Conservation (phyloP, 2,113 vertebrate species). For the Micronisus gabar region DNA sequence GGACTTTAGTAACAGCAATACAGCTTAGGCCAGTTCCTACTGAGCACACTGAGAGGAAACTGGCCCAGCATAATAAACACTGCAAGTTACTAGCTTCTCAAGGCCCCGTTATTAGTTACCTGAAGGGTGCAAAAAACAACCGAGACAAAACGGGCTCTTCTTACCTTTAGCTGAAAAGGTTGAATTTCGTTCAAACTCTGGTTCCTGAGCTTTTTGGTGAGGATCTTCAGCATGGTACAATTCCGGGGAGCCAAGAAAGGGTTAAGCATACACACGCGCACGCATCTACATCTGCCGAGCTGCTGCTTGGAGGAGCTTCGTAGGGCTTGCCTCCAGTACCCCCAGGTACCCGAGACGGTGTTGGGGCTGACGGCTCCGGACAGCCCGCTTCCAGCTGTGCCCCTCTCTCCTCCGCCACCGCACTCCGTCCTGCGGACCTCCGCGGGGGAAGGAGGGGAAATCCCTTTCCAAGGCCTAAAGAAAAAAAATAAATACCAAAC, state of each 20-base stretch:
- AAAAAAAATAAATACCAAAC: background rate
- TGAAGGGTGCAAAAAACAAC: background rate
- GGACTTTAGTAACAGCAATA: background rate
- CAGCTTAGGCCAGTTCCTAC: background rate
- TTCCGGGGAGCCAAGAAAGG: slow-evolving; percentile 19
- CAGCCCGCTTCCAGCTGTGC: background rate
- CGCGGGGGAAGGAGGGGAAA: background rate
- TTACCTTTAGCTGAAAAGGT: slow-evolving; percentile 89
- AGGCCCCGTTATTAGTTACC: background rate
- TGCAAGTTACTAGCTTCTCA: background rate
- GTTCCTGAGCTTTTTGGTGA: slow-evolving; percentile 89
- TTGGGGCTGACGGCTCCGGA: background rate
- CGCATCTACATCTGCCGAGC: slow-evolving; percentile 25
- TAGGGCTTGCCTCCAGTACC: background rate
- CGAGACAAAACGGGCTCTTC: background rate
- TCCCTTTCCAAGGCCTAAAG: background rate
- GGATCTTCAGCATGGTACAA: slow-evolving; percentile 83
- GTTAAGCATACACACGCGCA: slow-evolving; percentile 34
- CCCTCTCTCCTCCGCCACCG: background rate
- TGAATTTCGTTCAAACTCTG: slow-evolving; percentile 89
- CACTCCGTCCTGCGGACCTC: background rate
- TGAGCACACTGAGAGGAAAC: background rate
- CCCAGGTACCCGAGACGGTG: background rate
- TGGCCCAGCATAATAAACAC: background rate
- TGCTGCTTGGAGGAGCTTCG: background rate